Conservation (phyloP, 30 jellyfish, hydroid and myxozoan genomes). For the Nemopilema nomurai region DNA sequence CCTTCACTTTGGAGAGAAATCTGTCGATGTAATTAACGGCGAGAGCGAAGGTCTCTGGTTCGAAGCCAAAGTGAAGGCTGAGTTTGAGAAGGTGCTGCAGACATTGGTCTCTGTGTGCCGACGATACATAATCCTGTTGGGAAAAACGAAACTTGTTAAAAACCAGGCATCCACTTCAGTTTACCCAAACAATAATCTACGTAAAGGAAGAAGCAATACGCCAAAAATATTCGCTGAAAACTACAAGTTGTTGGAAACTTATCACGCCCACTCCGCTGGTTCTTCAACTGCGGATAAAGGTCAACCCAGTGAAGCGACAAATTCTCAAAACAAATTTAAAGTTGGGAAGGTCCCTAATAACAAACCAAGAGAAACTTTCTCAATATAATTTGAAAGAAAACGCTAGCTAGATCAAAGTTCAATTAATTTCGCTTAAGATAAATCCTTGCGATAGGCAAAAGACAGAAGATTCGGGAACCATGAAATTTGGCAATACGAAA, state of each 20-base stretch:
- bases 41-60: conserved; percentile 77
- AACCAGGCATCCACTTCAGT: not conserved
- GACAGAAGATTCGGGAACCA: not conserved
- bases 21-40: conserved; percentile 77
- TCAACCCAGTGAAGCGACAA: conserved; percentile 32
- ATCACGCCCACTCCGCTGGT: conserved; percentile 34
- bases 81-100: conserved; percentile 71
- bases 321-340: not conserved
- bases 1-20: conserved; percentile 76
- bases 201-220: too few relatives aligned
- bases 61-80: conserved; percentile 79
- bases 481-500: not conserved
- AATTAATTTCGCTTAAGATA: not conserved
- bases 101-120: conserved; percentile 71
- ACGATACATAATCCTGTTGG: conserved; percentile 63
- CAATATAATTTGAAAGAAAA: not conserved
- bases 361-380: not conserved
- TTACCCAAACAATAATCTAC: not conserved
- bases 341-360: not conserved
- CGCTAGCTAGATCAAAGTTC: not conserved
- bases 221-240: not conserved
- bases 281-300: conserved; percentile 1
- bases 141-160: not conserved
- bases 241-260: not conserved
- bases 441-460: not conserved